Evolutionary conservation across 2,888 invertebrate genomes (phyloP).

Genomic region (Cephus pygmeus): DNA sequence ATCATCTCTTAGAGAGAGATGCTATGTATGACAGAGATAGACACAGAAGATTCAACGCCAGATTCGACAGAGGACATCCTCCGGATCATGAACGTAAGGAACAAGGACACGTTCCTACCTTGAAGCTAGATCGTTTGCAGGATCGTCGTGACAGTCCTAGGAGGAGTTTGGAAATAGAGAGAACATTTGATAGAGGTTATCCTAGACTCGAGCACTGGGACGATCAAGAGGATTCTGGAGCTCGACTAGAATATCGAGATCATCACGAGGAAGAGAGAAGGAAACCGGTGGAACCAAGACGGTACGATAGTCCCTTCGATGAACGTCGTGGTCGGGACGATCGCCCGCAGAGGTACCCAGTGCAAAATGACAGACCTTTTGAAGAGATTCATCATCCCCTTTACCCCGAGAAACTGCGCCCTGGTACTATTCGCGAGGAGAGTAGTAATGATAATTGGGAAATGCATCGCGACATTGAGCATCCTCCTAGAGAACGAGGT

Average conservation of each 20-base stretch:
- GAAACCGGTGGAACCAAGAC: conserved; percentile 42
- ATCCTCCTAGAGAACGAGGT: conserved; percentile 48
- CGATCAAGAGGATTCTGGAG: conserved; percentile 51
- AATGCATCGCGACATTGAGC: conserved; percentile 59
- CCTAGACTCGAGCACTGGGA: conserved; percentile 60
- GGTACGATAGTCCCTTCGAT: conserved; percentile 67
- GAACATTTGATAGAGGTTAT: conserved; percentile 51
- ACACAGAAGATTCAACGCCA: conserved; percentile 32
- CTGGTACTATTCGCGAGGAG: conserved; percentile 53
- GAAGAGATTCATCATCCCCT: conserved; percentile 29
- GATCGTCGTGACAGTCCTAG: conserved; percentile 57
- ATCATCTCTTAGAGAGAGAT: conserved; percentile 54
- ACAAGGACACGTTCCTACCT: conserved; percentile 38
- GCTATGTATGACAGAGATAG: conserved; percentile 30
- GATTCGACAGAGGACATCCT: conserved; percentile 43
- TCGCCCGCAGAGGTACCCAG: conserved; percentile 39
- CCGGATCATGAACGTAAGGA: conserved; percentile 53
- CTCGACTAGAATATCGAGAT: conserved; percentile 54
- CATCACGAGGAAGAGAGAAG: conserved; percentile 47
- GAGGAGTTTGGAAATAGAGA: conserved; percentile 51
- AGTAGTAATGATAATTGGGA: conserved; percentile 59
- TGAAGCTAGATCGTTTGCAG: conserved; percentile 50
- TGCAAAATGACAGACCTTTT: conserved; percentile 24
- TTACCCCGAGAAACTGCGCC: conserved; percentile 52
- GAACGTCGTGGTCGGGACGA: conserved; percentile 64